phyloP scores from a whole-genome alignment of 2,888 invertebrate species.

The Ormyrus nitidulus region DNA sequence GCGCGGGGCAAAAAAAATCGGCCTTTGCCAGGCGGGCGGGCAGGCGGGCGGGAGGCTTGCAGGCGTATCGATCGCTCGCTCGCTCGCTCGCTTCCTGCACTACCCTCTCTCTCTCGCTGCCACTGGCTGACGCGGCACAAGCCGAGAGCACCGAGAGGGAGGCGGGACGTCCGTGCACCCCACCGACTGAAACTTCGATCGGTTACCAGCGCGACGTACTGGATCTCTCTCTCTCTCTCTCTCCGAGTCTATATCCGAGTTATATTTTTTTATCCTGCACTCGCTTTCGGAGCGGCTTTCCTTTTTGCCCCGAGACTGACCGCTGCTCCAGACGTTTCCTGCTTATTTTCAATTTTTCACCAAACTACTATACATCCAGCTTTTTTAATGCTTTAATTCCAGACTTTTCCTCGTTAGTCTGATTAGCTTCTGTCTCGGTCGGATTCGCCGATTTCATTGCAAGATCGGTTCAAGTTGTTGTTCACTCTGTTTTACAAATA shows the following conservation, averaged over 20 bases:
- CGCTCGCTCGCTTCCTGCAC: not conserved
- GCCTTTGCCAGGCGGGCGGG: slow-evolving; percentile 75
- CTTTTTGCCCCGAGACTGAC: slow-evolving; percentile 15
- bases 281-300: not conserved
- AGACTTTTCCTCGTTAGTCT: too few species aligned
- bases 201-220: slow-evolving; percentile 54
- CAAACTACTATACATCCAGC: too few species aligned
- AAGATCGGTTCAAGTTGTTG: too few species aligned
- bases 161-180: slow-evolving; percentile 16
- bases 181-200: slow-evolving; percentile 49
- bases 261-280: slow-evolving; percentile 17
- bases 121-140: slow-evolving; percentile 21
- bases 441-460: too few species aligned
- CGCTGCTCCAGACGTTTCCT: not conserved
- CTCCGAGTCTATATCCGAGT: not conserved
- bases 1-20: slow-evolving; percentile 77
- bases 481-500: too few species aligned
- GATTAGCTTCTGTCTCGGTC: too few species aligned
- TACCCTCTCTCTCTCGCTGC: slow-evolving; percentile 3
- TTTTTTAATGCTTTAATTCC: too few species aligned
- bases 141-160: slow-evolving; percentile 17
- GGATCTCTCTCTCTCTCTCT: slow-evolving; percentile 33
- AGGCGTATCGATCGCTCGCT: slow-evolving; percentile 70
- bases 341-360: too few species aligned
- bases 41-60: slow-evolving; percentile 32